These are phyloP conservation scores for Phoenicopterus ruber DNA, from an alignment of 2,113 vertebrate genomes.

Conservation along the genomic window DNA sequence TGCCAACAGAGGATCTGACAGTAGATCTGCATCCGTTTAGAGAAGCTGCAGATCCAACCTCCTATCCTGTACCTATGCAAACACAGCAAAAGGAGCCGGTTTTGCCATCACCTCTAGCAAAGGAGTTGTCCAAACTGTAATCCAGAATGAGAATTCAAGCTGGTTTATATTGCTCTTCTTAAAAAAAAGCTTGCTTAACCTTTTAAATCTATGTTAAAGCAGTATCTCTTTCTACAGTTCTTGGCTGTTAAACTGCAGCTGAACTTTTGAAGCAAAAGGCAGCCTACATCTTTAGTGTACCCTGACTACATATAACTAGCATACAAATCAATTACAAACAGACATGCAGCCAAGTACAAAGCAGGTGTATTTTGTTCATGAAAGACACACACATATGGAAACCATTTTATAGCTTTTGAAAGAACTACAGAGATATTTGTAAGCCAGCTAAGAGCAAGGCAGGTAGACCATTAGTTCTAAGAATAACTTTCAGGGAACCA, in stretches of 20 bases:
- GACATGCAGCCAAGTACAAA: conserved; percentile 2
- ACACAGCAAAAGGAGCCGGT: background rate
- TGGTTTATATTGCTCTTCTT: background rate
- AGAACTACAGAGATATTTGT: background rate
- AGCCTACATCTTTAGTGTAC: background rate
- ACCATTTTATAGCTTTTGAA: background rate
- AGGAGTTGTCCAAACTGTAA: conserved; percentile 65
- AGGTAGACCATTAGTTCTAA: background rate
- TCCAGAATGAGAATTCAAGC: background rate
- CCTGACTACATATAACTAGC: background rate
- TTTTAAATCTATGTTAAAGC: background rate
- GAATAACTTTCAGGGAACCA: background rate
- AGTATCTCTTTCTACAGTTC: background rate
- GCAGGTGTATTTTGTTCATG: background rate
- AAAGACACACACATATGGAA: background rate
- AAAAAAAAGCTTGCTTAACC: background rate
- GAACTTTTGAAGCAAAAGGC: background rate
- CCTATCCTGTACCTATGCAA: background rate
- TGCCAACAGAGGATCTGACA: background rate
- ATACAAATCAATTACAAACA: background rate
- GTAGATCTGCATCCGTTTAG: background rate
- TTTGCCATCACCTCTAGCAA: conserved; percentile 40
- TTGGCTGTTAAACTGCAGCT: background rate
- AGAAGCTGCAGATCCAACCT: background rate
- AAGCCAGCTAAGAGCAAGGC: background rate